Percentiles rank a stretch among this genome's conserved stretches.
These are phyloP conservation scores for Microplitis deprimator DNA, from an alignment of 2,888 invertebrate species.

Conservation along the genomic window DNA sequence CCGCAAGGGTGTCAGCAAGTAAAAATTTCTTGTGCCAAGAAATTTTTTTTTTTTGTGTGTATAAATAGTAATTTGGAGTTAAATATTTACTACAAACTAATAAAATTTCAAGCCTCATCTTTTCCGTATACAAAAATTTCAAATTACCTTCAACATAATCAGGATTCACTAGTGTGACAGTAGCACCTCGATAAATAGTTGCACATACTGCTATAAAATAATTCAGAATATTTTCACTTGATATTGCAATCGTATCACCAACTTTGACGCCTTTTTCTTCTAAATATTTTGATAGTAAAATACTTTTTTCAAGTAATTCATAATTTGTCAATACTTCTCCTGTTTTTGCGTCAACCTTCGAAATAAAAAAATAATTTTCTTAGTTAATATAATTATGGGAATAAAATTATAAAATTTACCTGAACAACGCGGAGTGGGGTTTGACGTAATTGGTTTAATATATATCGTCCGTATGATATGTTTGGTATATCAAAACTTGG, in stretches of 20 bases:
- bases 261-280: slow-evolving; percentile 49
- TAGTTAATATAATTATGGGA: no score
- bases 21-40: no score
- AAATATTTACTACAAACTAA: no score
- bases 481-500: slow-evolving; percentile 27
- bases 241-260: slow-evolving; percentile 54
- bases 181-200: slow-evolving; percentile 56
- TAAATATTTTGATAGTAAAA: slow-evolving; percentile 51
- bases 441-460: slow-evolving; percentile 40
- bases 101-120: no score
- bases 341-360: slow-evolving; percentile 52
- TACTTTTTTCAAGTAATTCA: slow-evolving; percentile 52
- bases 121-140: no score
- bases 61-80: no score
- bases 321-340: slow-evolving; percentile 49
- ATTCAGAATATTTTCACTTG: slow-evolving; percentile 53
- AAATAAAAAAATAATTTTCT: no score
- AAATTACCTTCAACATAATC: slow-evolving; percentile 58
- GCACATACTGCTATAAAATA: slow-evolving; percentile 54
- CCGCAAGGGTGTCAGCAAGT: no score
- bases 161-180: slow-evolving; percentile 60
- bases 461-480: slow-evolving; percentile 44
- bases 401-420: slow-evolving; percentile 16
- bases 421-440: slow-evolving; percentile 41
- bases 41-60: no score